A percentile compares a stretch with the other conserved stretches of the same genome.
Conservation (phyloP, 1,140 invertebrate species). For the Drosophila kepulauana region DNA sequence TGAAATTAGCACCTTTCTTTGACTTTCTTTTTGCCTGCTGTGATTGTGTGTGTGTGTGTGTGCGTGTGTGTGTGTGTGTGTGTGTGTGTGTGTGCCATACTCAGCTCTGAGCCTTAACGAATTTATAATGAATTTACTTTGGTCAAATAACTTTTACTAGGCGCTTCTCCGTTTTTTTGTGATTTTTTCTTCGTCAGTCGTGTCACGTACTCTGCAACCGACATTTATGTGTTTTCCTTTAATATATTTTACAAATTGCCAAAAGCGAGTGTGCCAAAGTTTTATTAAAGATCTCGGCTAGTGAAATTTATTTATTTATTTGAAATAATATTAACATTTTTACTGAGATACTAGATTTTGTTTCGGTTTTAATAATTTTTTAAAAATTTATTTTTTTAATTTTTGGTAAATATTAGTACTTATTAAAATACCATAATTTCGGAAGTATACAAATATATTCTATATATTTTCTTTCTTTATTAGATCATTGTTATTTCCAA, state of each 20-base stretch:
- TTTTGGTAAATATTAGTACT: no score
- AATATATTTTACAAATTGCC: conserved; percentile 27
- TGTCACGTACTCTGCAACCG: conserved; percentile 50
- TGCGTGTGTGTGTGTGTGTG: no score
- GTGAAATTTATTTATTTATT: neutral
- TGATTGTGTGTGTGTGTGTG: neutral
- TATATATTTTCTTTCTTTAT: no score
- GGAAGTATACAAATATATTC: no score
- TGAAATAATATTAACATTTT: no score
- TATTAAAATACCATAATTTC: no score
- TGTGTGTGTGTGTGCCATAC: neutral
- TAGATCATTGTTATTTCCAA: no score
- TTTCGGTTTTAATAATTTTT: no score
- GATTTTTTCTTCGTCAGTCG: conserved; percentile 38
- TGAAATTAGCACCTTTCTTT: conserved; percentile 79
- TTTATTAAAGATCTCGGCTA: neutral
- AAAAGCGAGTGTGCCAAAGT: conserved; percentile 6
- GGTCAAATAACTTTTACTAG: conserved; percentile 80
- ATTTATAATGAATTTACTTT: conserved; percentile 79
- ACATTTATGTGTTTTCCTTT: conserved; percentile 27
- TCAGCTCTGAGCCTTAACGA: conserved; percentile 55
- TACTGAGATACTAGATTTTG: no score
- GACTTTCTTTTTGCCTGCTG: conserved; percentile 74
- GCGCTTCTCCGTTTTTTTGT: conserved; percentile 4
- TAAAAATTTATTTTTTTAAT: no score